phyloP scores from a whole-genome alignment of 1,140 invertebrate species.

The Propsilocerus akamusi region DNA sequence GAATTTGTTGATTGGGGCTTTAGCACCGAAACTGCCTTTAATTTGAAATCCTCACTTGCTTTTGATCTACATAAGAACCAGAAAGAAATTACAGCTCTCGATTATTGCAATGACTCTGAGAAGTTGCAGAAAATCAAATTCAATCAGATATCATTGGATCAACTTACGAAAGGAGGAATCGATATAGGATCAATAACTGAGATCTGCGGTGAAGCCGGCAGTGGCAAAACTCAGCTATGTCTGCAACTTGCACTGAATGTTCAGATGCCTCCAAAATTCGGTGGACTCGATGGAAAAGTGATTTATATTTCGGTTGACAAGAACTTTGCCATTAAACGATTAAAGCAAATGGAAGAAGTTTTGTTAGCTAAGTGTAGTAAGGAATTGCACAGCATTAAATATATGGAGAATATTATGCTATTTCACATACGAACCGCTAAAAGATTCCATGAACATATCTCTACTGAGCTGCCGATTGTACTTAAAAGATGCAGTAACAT shows the following conservation, averaged over 20 bases:
- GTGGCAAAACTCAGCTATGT: constrained; percentile 71
- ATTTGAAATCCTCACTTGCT: no score
- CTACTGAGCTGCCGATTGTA: no score
- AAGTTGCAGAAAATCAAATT: no score
- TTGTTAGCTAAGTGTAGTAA: constrained; percentile 17
- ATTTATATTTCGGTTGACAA: constrained; percentile 63
- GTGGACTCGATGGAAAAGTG: constrained; percentile 30
- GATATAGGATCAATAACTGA: constrained; percentile 55
- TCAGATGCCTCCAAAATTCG: constrained; percentile 17
- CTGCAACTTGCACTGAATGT: constrained; percentile 41
- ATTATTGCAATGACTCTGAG: constrained; percentile 7
- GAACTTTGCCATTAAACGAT: constrained; percentile 46
- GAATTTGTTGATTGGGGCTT: no score
- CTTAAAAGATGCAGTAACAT: no score
- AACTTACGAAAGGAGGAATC: constrained; percentile 48
- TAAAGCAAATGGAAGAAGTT: constrained; percentile 29
- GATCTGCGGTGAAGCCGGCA: constrained; percentile 61
- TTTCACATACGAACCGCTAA: constrained; percentile 7
- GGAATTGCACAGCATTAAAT: constrained; percentile 16
- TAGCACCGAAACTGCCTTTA: no score
- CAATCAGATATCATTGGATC: no score
- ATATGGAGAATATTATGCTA: constrained; percentile 21
- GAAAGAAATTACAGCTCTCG: background rate
- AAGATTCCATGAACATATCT: no score
- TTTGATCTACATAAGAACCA: no score